phyloP scores from a whole-genome alignment of 2,888 invertebrate genomes.

The Alentia gelatinosa region DNA sequence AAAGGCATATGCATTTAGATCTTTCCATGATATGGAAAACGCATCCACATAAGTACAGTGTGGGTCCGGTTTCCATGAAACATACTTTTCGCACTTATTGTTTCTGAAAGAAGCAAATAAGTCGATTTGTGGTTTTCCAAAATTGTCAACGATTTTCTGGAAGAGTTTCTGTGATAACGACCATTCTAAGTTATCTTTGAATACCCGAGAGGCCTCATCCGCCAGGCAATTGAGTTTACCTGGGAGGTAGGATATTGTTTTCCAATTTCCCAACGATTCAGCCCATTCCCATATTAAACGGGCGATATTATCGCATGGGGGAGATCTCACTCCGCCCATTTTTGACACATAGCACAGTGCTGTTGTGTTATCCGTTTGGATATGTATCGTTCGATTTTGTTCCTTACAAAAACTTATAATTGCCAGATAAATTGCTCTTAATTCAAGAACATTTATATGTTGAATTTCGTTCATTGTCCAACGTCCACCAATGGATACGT shows the following conservation, averaged over 20 bases:
- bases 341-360: neutral
- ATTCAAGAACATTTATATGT: constrained; percentile 13
- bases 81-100: neutral
- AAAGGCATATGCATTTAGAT: neutral
- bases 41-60: neutral
- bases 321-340: neutral
- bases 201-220: neutral
- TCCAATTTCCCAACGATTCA: neutral
- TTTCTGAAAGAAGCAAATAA: neutral
- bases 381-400: neutral
- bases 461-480: neutral
- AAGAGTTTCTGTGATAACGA: neutral
- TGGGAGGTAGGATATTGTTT: neutral
- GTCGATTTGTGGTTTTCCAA: neutral
- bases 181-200: constrained; percentile 2
- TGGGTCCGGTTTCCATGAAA: neutral
- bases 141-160: neutral
- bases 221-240: neutral
- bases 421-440: neutral
- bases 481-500: neutral
- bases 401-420: neutral
- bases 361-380: neutral
- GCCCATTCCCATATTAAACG: neutral
- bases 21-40: neutral
- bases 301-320: neutral